These are phyloP conservation scores for Zoanthus sociatus DNA, from an alignment of 92 coral and sea anemone genomes.

Conservation along the genomic window DNA sequence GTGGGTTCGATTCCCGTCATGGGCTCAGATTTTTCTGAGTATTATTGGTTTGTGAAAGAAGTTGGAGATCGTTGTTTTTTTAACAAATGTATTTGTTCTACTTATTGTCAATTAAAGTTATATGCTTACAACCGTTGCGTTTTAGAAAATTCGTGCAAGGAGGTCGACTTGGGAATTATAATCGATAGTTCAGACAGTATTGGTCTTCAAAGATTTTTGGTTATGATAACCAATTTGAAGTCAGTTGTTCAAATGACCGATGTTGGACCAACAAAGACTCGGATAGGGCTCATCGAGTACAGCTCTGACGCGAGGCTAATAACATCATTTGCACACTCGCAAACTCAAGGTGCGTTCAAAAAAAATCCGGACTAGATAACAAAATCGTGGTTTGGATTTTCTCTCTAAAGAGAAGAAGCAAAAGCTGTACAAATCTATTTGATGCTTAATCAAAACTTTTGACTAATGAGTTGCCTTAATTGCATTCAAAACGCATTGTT, in stretches of 20 bases:
- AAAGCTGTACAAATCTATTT: too few relatives aligned
- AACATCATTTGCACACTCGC: conserved; percentile 29
- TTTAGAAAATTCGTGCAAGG: not conserved
- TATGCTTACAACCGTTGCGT: not conserved
- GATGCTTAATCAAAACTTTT: too few relatives aligned
- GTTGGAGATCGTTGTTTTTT: too few relatives aligned
- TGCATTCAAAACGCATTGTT: too few relatives aligned
- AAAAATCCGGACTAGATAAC: not conserved
- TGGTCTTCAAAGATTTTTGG: conserved; percentile 16
- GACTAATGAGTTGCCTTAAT: too few relatives aligned
- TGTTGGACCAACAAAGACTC: not conserved
- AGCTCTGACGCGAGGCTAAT: conserved; percentile 11
- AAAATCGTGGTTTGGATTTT: not conserved
- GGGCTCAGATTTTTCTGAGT: too few relatives aligned
- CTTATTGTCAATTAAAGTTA: not conserved
- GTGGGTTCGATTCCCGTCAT: too few relatives aligned
- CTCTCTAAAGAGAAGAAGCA: too few relatives aligned
- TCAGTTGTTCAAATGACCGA: not conserved
- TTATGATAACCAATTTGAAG: conserved; percentile 15
- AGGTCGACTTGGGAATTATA: conserved; percentile 22
- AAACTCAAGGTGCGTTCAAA: conserved; percentile 10
- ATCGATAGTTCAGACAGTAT: conserved; percentile 41
- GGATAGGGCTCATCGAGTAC: conserved; percentile 30
- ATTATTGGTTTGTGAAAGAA: too few relatives aligned
- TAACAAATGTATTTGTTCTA: not conserved